phyloP scores from a whole-genome alignment of 1,140 invertebrate genomes.

The Philaenus spumarius region DNA sequence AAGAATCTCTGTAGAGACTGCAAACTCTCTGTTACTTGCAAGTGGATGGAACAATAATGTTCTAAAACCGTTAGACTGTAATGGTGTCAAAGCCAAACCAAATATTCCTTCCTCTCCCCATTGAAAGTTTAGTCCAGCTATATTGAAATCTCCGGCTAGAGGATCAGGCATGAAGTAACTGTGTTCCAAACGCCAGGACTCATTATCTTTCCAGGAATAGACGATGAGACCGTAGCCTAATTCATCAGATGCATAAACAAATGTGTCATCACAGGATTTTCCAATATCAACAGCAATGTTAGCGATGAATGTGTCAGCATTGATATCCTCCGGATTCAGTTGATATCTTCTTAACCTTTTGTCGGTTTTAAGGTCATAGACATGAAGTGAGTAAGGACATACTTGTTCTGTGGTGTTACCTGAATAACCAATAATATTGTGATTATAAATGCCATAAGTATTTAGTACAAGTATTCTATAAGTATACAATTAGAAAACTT shows the following conservation, averaged over 20 bases:
- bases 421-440: slow-evolving; percentile 8
- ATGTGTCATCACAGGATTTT: slow-evolving; percentile 63
- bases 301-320: slow-evolving; percentile 68
- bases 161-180: slow-evolving; percentile 74
- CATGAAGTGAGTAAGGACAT: slow-evolving; percentile 63
- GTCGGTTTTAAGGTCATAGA: slow-evolving; percentile 68
- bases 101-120: slow-evolving; percentile 77
- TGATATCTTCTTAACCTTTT: slow-evolving; percentile 60
- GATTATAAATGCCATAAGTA: too few species aligned
- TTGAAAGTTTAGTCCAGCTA: slow-evolving; percentile 72
- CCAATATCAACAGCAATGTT: slow-evolving; percentile 74
- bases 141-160: slow-evolving; percentile 65
- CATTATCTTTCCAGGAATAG: slow-evolving; percentile 66
- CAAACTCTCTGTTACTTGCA: slow-evolving; percentile 66
- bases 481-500: too few species aligned
- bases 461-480: too few species aligned
- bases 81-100: slow-evolving; percentile 62
- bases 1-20: slow-evolving; percentile 63
- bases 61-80: slow-evolving; percentile 54
- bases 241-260: slow-evolving; percentile 74
- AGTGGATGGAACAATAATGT: slow-evolving; percentile 70
- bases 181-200: slow-evolving; percentile 64
- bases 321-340: slow-evolving; percentile 61
- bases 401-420: slow-evolving; percentile 60
- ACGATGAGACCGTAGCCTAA: slow-evolving; percentile 69